These are phyloP conservation scores for Xiphias gladius DNA, from an alignment of 2,113 vertebrate genomes.

Conservation along the genomic window DNA sequence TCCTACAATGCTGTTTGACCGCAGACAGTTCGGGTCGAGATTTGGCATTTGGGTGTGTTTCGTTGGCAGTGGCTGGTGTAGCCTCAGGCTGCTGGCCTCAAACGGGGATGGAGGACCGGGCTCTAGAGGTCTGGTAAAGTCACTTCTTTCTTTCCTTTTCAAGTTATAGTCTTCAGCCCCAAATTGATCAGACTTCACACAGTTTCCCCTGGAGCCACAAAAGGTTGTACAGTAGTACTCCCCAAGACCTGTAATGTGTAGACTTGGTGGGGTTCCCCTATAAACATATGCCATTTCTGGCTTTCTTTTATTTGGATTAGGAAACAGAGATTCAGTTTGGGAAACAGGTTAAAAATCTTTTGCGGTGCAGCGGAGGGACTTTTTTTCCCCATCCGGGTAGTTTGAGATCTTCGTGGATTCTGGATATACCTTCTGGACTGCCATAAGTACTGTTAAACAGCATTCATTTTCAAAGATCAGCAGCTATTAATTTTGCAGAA, in stretches of 20 bases:
- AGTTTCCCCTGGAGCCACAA: neutral
- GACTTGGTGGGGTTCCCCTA: neutral
- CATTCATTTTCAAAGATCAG: neutral
- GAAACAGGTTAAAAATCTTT: neutral
- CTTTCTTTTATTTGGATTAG: neutral
- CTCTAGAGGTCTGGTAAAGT: too few species aligned
- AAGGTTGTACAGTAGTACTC: neutral
- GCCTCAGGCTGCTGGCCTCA: neutral
- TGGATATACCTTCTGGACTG: conserved; percentile 8
- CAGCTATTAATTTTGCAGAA: neutral
- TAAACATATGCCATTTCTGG: neutral
- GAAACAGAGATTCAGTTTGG: neutral
- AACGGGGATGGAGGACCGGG: neutral
- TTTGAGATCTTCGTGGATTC: conserved; percentile 16
- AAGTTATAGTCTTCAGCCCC: too few species aligned
- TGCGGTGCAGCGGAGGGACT: neutral
- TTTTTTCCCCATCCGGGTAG: neutral
- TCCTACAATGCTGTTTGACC: neutral
- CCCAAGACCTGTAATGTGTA: neutral
- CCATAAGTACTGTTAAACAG: neutral
- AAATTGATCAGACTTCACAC: conserved; percentile 3
- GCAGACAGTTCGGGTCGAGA: too few species aligned
- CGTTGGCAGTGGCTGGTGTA: neutral
- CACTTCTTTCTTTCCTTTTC: neutral
- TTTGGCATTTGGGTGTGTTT: neutral